Percentiles rank a stretch among this genome's conserved stretches.
These are phyloP conservation scores for Dreissena polymorpha DNA, from an alignment of 1,140 invertebrate species.

Conservation along the genomic window DNA sequence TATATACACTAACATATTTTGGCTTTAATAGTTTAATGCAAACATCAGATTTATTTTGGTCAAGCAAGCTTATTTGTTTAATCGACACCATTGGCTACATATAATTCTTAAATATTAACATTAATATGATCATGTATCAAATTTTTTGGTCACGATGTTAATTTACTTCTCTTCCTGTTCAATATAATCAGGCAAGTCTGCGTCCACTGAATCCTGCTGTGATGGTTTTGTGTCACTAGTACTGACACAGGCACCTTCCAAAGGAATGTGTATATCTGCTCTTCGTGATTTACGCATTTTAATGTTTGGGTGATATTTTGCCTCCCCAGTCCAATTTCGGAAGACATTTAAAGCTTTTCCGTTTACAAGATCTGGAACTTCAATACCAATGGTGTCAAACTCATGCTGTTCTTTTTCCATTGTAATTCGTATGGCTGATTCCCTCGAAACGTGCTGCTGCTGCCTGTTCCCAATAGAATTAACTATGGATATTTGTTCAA, in stretches of 20 bases:
- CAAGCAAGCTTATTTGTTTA: background rate
- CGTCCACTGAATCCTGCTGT: background rate
- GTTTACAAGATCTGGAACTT: conserved; percentile 73
- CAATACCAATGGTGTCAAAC: conserved; percentile 68
- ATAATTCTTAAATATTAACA: background rate
- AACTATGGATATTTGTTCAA: conserved; percentile 74
- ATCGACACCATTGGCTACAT: background rate
- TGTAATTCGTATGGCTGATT: conserved; percentile 69
- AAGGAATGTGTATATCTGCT: conserved; percentile 54
- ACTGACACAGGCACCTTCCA: background rate
- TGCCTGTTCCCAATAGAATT: conserved; percentile 67
- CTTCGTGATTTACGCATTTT: conserved; percentile 65
- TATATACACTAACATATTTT: background rate
- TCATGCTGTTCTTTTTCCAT: conserved; percentile 67
- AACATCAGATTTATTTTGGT: background rate
- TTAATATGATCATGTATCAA: too few species aligned
- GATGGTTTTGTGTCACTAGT: background rate
- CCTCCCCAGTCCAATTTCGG: conserved; percentile 70
- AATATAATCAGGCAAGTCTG: conserved; percentile 31
- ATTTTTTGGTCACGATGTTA: too few species aligned
- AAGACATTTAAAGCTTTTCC: conserved; percentile 65
- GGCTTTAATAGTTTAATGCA: background rate
- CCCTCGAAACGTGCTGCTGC: conserved; percentile 65
- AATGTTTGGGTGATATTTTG: conserved; percentile 67
- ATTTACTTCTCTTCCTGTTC: background rate